Evolutionary conservation across 2,888 invertebrate species (phyloP), one percentile per base, ranked within the genome.

Genomic region (Tiliacea citrago): DNA sequence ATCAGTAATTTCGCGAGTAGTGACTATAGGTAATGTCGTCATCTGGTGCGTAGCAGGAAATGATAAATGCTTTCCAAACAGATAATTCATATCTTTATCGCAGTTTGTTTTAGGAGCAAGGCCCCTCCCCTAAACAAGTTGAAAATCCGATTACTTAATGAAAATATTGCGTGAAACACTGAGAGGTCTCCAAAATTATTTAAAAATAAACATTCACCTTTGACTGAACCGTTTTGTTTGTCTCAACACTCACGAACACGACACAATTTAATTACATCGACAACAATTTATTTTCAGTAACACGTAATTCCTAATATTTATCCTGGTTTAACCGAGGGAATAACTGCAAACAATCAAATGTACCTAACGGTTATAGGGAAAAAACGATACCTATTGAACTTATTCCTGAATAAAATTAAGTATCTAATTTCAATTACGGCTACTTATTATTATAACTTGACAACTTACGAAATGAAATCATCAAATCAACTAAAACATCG

Each of bases 1-100:
- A 84, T 58, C 60, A 62, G 84, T 55, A 73, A 66, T 61, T 82
- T 77, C 35, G 68, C 55, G 68, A 68, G 61, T 67, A n/a, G 58
- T 42, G 42, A 63, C 45, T 60, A 55, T 66, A 42, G 9, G 42
- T 42, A 13, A 60, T 80, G 62, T 55, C 47, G 58, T 68, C 13
- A 60, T 58, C 49, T 55, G 12, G 55, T 51, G 21, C 60, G 55
- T 84, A 60, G 47, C 74, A 81, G 63, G 57, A 68, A 81, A 68
- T 47, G 16, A 68, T 75, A 65, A 83, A 73, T 53, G 45, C 49
- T 65, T 68, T 81, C n/a, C 83, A 73, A 68, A 81, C 51, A 49
- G 67, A 80, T 81, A 51, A 66, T 61, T 29, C 16, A 18, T 21
- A n/a, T 58, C n/a, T 75, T 55, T 74, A 84, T 60, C 16, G 16